phyloP scores from a whole-genome alignment of 1,140 invertebrate genomes.

The Eubasilissa regina region DNA sequence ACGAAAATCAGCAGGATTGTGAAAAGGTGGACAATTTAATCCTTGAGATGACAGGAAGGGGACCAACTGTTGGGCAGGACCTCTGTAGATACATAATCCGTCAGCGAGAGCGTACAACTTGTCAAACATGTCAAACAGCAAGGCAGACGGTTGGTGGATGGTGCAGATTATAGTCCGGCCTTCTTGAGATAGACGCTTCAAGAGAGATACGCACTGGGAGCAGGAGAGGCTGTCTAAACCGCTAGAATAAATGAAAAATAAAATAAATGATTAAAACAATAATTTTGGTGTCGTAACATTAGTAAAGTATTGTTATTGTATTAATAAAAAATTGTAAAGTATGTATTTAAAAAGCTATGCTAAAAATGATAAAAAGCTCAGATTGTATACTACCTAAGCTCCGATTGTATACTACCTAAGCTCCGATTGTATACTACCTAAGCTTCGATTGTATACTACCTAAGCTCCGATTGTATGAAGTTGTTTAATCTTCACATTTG shows the following conservation, averaged over 20 bases:
- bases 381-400: too few species aligned
- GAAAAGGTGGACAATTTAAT: conserved; percentile 90
- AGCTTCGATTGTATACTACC: too few species aligned
- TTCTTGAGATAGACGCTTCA: conserved; percentile 84
- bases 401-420: too few species aligned
- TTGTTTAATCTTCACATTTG: too few species aligned
- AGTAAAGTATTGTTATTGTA: too few species aligned
- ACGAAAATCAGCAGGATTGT: conserved; percentile 97
- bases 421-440: too few species aligned
- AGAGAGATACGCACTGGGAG: conserved; percentile 83
- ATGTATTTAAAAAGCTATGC: too few species aligned
- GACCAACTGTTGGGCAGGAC: conserved; percentile 81
- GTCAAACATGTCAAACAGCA: conserved; percentile 97
- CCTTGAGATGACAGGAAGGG: conserved; percentile 87
- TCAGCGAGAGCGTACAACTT: conserved; percentile 91
- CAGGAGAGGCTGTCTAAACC: conserved; percentile 90
- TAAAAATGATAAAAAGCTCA: too few species aligned
- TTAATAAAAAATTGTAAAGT: too few species aligned
- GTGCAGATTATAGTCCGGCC: conserved; percentile 90
- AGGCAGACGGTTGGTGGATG: conserved; percentile 96
- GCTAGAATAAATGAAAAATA: conserved; percentile 69
- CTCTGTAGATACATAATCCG: conserved; percentile 92
- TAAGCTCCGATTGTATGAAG: too few species aligned
- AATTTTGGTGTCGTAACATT: too few species aligned
- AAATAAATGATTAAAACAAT: too few species aligned